Percentiles rank a stretch among this genome's conserved stretches.
phyloP scores from a whole-genome alignment of 1,140 invertebrate species.

The Amyelois transitella region DNA sequence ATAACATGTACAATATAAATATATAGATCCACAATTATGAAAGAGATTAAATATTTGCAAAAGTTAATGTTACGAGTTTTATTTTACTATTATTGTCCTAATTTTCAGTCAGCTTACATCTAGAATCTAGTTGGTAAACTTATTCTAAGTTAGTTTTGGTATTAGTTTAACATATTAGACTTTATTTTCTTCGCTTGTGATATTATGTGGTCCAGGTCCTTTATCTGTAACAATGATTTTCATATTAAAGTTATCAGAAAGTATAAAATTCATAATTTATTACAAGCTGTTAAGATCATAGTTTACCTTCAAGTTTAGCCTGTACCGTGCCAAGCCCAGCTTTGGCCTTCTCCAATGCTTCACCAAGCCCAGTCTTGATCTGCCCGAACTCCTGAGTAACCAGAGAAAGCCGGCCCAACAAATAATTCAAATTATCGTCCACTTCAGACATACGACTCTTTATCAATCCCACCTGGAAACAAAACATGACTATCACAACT shows the following conservation, averaged over 20 bases:
- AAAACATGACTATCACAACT: background rate
- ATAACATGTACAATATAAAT: constrained; percentile 75
- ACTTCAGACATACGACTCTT: constrained; percentile 88
- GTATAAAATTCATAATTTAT: background rate
- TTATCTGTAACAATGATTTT: constrained; percentile 36
- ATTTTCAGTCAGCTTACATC: constrained; percentile 28
- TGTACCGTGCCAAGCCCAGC: constrained; percentile 80
- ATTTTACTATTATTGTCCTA: constrained; percentile 31
- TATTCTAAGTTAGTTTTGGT: constrained; percentile 37
- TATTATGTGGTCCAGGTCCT: constrained; percentile 58
- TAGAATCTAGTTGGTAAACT: constrained; percentile 23
- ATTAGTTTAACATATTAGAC: constrained; percentile 17
- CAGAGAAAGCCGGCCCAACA: constrained; percentile 85
- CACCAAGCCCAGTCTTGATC: constrained; percentile 84
- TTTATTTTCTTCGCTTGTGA: constrained; percentile 21
- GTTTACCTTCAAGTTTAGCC: constrained; percentile 71
- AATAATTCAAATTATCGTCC: constrained; percentile 89
- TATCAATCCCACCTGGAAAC: constrained; percentile 79
- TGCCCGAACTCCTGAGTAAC: constrained; percentile 91
- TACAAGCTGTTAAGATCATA: background rate
- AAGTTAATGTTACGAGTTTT: constrained; percentile 64
- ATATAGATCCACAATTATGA: constrained; percentile 76
- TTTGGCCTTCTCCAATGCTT: constrained; percentile 83
- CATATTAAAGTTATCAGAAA: background rate
- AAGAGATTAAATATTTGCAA: constrained; percentile 76